Evolutionary conservation across 2,888 invertebrate species (phyloP).

Genomic region (Callosobruchus maculatus): DNA sequence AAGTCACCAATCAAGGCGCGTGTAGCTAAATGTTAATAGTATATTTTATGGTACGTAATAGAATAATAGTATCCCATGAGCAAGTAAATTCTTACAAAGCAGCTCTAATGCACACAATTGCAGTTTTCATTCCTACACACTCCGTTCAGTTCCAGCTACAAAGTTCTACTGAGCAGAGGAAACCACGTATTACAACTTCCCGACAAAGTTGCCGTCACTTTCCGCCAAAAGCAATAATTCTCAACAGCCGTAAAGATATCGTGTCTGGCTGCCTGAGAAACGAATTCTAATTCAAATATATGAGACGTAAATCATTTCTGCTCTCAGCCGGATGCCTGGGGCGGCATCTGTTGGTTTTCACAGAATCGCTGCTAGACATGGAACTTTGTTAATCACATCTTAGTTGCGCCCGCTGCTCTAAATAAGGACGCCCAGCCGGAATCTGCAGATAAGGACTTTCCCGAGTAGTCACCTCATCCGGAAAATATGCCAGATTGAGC

Average conservation of each 20-base stretch:
- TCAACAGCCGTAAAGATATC: not conserved
- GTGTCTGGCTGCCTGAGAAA: constrained; percentile 15
- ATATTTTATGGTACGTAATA: no score
- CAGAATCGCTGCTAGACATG: constrained; percentile 32
- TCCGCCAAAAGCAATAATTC: not conserved
- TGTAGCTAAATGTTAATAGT: no score
- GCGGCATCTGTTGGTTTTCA: constrained; percentile 39
- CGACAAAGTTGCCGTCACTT: not conserved
- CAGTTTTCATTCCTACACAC: not conserved
- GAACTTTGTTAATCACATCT: constrained; percentile 39
- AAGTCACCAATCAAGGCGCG: no score
- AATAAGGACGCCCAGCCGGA: no score
- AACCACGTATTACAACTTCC: not conserved
- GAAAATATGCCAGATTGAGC: no score
- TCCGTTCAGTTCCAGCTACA: not conserved
- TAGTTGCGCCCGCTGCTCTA: constrained; percentile 4
- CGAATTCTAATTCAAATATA: constrained; percentile 34
- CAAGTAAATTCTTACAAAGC: not conserved
- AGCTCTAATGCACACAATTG: not conserved
- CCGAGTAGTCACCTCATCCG: no score
- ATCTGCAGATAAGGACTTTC: no score
- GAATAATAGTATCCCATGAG: no score
- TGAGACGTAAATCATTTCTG: constrained; percentile 35
- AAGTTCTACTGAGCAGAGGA: not conserved
- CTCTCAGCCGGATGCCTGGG: constrained; percentile 6